Evolutionary conservation across 2,797 vertebrate genomes (phyloP).

Genomic region (Brachymystax lenok): DNA sequence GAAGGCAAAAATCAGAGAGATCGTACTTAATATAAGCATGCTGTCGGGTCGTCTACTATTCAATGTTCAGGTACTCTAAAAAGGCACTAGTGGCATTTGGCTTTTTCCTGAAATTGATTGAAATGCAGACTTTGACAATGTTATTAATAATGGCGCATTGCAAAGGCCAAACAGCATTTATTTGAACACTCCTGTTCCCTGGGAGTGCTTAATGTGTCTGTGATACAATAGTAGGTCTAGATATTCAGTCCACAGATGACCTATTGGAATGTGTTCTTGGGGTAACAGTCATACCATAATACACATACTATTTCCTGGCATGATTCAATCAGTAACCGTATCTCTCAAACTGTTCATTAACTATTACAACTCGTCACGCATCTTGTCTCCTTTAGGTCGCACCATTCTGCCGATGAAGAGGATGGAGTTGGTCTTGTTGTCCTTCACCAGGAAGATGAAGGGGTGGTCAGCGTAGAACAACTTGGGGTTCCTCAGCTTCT

Average conservation of each 20-base stretch:
- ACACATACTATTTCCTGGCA: constrained; percentile 38
- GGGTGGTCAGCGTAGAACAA: constrained; percentile 97
- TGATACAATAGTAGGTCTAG: constrained; percentile 16
- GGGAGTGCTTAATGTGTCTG: constrained; percentile 21
- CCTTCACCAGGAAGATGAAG: constrained; percentile 94
- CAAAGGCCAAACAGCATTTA: not conserved
- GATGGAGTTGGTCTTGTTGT: constrained; percentile 91
- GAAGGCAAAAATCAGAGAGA: constrained; percentile 31
- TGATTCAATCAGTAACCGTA: constrained; percentile 16
- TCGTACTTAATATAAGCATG: constrained; percentile 80
- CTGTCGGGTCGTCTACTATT: constrained; percentile 37
- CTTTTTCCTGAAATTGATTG: not conserved
- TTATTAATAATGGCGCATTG: not conserved
- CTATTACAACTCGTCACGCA: constrained; percentile 89
- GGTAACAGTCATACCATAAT: constrained; percentile 60
- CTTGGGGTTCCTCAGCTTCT: constrained; percentile 88
- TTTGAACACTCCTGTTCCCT: constrained; percentile 24
- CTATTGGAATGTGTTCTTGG: constrained; percentile 64
- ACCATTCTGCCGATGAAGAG: constrained; percentile 93
- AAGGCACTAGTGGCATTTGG: constrained; percentile 8
- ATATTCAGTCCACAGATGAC: constrained; percentile 46
- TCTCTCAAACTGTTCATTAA: constrained; percentile 24
- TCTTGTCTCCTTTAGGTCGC: constrained; percentile 92
- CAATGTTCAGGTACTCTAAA: constrained; percentile 20
- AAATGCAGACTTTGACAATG: not conserved